Percentiles rank a stretch among this genome's conserved stretches.
These are phyloP conservation scores for Falco rusticolus DNA, from an alignment of 2,797 vertebrate species.

Conservation along the genomic window DNA sequence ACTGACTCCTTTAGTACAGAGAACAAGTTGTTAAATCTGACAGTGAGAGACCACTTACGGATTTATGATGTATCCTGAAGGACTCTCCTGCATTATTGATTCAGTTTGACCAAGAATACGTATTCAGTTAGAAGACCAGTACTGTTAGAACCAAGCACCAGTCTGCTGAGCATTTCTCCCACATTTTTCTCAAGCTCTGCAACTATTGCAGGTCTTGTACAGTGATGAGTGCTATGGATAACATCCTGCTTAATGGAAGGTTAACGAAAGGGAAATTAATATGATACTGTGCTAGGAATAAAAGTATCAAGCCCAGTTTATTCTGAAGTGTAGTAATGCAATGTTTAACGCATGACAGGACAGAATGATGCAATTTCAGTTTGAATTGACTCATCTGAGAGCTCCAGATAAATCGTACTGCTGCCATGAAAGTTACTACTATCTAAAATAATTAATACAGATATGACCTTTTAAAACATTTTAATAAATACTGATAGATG, in stretches of 20 bases:
- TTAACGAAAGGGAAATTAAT: not conserved
- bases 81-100: not conserved
- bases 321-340: not conserved
- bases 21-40: not conserved
- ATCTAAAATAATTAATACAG: not conserved
- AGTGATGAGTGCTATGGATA: not conserved
- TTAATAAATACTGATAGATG: not conserved
- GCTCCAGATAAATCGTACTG: not conserved
- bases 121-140: not conserved
- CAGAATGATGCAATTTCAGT: conserved; percentile 54
- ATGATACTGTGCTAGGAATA: not conserved
- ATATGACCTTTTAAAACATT: not conserved
- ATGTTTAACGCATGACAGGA: not conserved
- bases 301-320: not conserved
- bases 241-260: not conserved
- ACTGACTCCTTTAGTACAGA: not conserved
- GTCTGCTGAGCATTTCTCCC: not conserved
- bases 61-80: not conserved
- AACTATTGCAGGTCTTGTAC: not conserved
- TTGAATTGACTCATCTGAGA: conserved; percentile 32
- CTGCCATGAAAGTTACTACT: not conserved
- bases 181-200: not conserved
- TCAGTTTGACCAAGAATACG: not conserved
- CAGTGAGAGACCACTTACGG: not conserved
- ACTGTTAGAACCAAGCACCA: not conserved